phyloP scores from a whole-genome alignment of 2,113 vertebrate genomes.

The Piaya cayana region DNA sequence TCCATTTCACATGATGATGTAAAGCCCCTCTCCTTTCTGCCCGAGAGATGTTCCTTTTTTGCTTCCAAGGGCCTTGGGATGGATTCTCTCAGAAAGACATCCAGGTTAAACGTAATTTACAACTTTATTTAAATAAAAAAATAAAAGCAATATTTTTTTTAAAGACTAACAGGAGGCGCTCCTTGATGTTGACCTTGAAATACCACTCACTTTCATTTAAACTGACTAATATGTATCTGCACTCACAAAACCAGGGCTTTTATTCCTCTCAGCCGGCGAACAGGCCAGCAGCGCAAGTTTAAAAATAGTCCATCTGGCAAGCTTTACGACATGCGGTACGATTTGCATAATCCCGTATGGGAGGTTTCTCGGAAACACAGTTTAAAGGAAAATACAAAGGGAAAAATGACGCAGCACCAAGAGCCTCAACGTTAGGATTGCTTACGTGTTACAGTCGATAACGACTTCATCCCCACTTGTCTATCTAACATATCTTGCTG shows the following conservation, averaged over 20 bases:
- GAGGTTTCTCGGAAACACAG: background rate
- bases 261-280: background rate
- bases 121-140: background rate
- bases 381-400: background rate
- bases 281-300: background rate
- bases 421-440: too few relatives aligned
- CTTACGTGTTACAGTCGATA: background rate
- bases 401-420: constrained; percentile 1
- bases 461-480: background rate
- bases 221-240: background rate
- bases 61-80: background rate
- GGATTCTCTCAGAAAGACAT: background rate
- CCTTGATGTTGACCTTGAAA: background rate
- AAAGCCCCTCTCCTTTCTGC: background rate
- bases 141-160: background rate
- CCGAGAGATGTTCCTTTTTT: background rate
- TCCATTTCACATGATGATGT: fast-evolving
- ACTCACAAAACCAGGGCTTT: background rate
- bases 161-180: background rate
- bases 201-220: background rate
- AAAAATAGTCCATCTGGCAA: constrained; percentile 26
- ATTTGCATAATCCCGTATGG: background rate
- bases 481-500: fast-evolving
- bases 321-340: background rate
- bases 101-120: background rate